phyloP scores from a whole-genome alignment of 1,140 invertebrate species.

The Pogonus chalceus region DNA sequence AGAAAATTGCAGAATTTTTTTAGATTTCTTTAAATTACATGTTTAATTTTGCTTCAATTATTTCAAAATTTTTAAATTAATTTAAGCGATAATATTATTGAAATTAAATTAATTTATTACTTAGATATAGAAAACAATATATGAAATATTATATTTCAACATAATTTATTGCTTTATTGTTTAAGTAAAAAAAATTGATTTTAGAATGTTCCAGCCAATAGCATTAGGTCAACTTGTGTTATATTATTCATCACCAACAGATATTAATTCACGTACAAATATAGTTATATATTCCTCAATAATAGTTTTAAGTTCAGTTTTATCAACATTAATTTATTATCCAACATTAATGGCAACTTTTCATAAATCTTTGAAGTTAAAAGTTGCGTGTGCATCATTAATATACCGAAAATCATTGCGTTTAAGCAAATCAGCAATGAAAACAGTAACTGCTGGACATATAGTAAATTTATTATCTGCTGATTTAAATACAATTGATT shows the following conservation, averaged over 20 bases:
- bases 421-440: slow-evolving; percentile 48
- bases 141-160: too few species aligned
- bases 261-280: neutral
- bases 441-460: slow-evolving; percentile 63
- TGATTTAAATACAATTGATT: slow-evolving; percentile 55
- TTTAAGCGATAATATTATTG: too few species aligned
- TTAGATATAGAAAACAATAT: too few species aligned
- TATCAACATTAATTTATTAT: neutral
- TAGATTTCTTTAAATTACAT: too few species aligned
- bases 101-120: too few species aligned
- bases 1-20: too few species aligned
- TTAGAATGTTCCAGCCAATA: neutral
- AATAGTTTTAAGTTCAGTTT: neutral
- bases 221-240: neutral
- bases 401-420: slow-evolving; percentile 52
- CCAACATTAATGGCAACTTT: slow-evolving; percentile 36
- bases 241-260: neutral
- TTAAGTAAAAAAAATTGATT: neutral
- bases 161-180: too few species aligned
- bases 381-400: slow-evolving; percentile 48
- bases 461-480: slow-evolving; percentile 75
- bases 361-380: slow-evolving; percentile 43
- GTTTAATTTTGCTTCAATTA: too few species aligned
- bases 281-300: neutral
- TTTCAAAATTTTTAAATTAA: too few species aligned